Evolutionary conservation across 1,140 invertebrate genomes (phyloP).

Genomic region (Drosophila trapezifrons): DNA sequence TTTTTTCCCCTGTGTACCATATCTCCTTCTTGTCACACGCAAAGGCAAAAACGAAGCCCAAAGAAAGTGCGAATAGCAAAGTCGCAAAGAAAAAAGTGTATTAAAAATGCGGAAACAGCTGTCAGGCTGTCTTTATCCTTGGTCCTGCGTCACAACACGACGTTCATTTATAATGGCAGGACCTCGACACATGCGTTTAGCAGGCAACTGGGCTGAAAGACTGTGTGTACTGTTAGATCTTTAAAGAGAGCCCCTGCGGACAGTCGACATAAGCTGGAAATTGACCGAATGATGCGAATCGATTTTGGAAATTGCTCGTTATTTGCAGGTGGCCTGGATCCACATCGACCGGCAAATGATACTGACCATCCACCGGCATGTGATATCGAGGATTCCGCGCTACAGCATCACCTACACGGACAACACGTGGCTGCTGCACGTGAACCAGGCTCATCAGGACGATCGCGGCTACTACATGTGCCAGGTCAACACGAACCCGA

Average conservation of each 20-base stretch:
- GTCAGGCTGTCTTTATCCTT: constrained; percentile 65
- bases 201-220: neutral
- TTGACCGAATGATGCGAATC: constrained; percentile 33
- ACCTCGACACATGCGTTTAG: constrained; percentile 25
- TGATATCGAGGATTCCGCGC: constrained; percentile 93
- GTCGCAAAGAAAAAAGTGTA: constrained; percentile 64
- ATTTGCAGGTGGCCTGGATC: constrained; percentile 93
- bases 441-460: constrained; percentile 93
- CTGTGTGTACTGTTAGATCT: constrained; percentile 13
- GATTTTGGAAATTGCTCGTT: constrained; percentile 21
- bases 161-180: constrained; percentile 73
- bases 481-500: constrained; percentile 97
- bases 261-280: constrained; percentile 9
- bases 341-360: constrained; percentile 98
- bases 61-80: constrained; percentile 49
- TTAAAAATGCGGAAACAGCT: constrained; percentile 83
- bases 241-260: constrained; percentile 7
- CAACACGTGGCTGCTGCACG: constrained; percentile 95
- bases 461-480: constrained; percentile 96
- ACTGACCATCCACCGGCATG: constrained; percentile 94
- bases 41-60: constrained; percentile 54
- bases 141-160: constrained; percentile 64
- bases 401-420: constrained; percentile 95
- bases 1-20: constrained; percentile 6
- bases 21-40: constrained; percentile 58